phyloP scores from a whole-genome alignment of 2,113 vertebrate species.

The Leptosomus discolor region DNA sequence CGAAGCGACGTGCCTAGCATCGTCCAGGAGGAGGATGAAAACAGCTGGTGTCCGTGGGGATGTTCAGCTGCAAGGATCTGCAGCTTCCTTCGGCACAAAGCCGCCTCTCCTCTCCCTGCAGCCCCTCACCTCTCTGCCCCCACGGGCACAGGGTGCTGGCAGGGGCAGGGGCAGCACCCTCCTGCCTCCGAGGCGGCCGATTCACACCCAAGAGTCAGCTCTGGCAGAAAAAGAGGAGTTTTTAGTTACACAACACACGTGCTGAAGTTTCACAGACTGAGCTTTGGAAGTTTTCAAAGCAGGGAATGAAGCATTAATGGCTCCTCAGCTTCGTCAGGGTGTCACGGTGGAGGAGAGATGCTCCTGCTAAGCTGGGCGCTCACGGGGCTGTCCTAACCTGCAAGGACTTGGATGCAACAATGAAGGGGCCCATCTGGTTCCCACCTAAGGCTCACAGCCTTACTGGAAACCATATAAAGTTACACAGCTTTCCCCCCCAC shows the following conservation, averaged over 20 bases:
- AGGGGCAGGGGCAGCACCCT: not conserved
- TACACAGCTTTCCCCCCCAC: fast-evolving
- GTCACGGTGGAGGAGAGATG: not conserved
- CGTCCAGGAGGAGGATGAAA: not conserved
- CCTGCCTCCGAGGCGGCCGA: not conserved
- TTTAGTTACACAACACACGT: not conserved
- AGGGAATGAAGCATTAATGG: not conserved
- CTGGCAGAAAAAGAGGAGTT: not conserved
- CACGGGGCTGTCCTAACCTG: fast-evolving
- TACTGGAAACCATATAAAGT: not conserved
- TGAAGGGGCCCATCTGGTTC: fast-evolving
- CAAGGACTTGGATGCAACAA: not conserved
- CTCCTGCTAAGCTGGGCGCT: not conserved
- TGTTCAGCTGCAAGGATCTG: not conserved
- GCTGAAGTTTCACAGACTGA: not conserved
- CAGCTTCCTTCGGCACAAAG: not conserved
- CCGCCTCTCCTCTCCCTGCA: not conserved
- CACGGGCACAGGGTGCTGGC: fast-evolving
- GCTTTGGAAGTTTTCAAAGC: not conserved
- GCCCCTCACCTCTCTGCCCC: not conserved
- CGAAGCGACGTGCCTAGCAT: not conserved
- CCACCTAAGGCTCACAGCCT: not conserved
- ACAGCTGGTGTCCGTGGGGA: not conserved
- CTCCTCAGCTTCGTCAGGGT: not conserved
- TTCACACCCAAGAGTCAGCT: not conserved